phyloP scores from a whole-genome alignment of 2,888 invertebrate species.

The Phyto melanocephala region DNA sequence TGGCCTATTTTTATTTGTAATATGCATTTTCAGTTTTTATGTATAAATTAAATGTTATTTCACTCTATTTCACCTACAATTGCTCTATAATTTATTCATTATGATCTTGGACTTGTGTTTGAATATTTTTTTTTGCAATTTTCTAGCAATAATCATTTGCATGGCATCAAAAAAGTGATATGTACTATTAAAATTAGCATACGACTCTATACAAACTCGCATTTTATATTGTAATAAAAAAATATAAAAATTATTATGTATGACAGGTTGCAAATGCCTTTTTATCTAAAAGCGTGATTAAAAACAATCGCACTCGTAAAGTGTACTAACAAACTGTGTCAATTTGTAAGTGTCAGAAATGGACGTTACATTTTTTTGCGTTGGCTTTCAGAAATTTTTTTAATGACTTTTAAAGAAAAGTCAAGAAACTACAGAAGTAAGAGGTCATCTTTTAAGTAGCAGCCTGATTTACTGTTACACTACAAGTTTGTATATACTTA shows the following conservation, averaged over 20 bases:
- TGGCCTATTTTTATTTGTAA: not conserved
- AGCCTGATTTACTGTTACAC: not conserved
- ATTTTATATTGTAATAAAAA: not conserved
- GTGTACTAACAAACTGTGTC: not conserved
- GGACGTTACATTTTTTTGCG: not conserved
- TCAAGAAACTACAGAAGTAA: not conserved
- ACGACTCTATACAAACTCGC: not conserved
- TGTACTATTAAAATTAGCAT: not conserved
- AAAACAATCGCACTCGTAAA: conserved; percentile 10
- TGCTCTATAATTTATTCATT: not conserved
- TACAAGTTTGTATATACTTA: not conserved
- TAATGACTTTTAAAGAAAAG: conserved; percentile 23
- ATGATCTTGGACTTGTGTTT: conserved; percentile 16
- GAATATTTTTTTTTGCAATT: not conserved
- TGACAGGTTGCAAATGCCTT: conserved; percentile 38
- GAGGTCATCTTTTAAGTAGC: not conserved
- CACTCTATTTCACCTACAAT: conserved; percentile 1
- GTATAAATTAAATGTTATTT: not conserved
- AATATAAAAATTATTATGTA: conserved; percentile 33
- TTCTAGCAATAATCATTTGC: conserved; percentile 9
- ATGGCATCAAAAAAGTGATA: conserved; percentile 10
- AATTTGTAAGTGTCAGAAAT: conserved; percentile 50
- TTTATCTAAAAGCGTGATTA: conserved; percentile 58
- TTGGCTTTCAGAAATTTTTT: not conserved
- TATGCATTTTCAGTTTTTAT: not conserved